Evolutionary conservation across 1,140 invertebrate genomes (phyloP).

Genomic region (Drosophila obscura): DNA sequence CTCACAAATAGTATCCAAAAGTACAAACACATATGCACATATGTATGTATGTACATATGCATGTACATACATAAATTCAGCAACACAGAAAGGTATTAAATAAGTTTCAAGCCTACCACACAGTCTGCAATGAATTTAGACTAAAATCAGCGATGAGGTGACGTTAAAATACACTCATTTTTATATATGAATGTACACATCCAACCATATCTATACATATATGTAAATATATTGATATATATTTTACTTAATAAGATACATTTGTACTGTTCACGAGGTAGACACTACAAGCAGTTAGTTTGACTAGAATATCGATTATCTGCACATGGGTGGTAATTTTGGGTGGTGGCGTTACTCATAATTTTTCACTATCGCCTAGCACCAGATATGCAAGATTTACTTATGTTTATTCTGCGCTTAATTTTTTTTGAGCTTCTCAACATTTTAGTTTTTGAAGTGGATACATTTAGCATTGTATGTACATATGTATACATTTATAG

Average conservation of each 20-base stretch:
- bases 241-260: no score
- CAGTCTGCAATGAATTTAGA: background rate
- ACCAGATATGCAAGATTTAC: no score
- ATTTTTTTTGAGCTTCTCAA: no score
- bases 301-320: conserved; percentile 63
- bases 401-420: no score
- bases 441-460: background rate
- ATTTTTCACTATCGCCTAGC: no score
- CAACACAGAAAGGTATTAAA: background rate
- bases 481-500: background rate
- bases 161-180: no score
- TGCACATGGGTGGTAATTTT: conserved; percentile 55
- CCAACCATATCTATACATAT: no score
- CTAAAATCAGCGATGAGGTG: background rate
- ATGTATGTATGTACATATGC: background rate
- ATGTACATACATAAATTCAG: background rate
- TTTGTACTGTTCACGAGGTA: conserved; percentile 11
- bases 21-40: background rate
- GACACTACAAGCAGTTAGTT: conserved; percentile 37
- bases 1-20: background rate
- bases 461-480: conserved; percentile 1
- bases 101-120: background rate
- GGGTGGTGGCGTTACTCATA: conserved; percentile 31
- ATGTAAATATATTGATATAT: no score
- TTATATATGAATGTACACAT: no score